Evolutionary conservation across 2,113 vertebrate species (phyloP).

Genomic region (Proterorhinus semilunaris): DNA sequence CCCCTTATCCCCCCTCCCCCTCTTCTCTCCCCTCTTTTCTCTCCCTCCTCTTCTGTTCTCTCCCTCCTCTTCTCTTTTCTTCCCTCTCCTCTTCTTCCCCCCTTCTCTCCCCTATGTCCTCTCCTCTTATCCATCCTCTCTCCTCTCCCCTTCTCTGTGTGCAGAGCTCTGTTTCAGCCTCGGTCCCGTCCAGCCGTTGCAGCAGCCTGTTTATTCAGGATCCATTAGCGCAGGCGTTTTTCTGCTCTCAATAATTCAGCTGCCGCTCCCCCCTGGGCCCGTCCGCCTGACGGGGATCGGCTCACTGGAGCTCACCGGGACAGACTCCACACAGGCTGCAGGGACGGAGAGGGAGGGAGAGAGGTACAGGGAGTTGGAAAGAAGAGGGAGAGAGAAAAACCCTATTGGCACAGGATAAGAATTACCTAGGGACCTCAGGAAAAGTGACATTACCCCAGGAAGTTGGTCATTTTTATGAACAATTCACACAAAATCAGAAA

Average conservation of each 20-base stretch:
- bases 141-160: neutral
- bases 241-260: conserved; percentile 80
- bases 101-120: neutral
- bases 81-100: no score
- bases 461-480: no score
- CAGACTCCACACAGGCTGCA: conserved; percentile 20
- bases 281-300: conserved; percentile 59
- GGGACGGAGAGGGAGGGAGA: neutral
- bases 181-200: conserved; percentile 61
- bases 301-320: conserved; percentile 61
- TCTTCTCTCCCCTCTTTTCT: neutral
- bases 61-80: accelerated
- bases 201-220: conserved; percentile 77
- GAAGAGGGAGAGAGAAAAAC: conserved; percentile 16
- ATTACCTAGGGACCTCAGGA: no score
- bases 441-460: no score
- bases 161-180: conserved; percentile 57
- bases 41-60: neutral
- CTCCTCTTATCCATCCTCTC: conserved; percentile 24
- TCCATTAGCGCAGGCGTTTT: conserved; percentile 76
- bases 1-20: neutral
- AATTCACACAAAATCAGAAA: no score
- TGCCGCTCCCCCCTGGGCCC: conserved; percentile 66
- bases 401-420: no score
- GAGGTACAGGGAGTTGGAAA: conserved; percentile 25